Evolutionary conservation across 2,113 vertebrate species (phyloP).

Genomic region (Oxygymnocypris stewartii): DNA sequence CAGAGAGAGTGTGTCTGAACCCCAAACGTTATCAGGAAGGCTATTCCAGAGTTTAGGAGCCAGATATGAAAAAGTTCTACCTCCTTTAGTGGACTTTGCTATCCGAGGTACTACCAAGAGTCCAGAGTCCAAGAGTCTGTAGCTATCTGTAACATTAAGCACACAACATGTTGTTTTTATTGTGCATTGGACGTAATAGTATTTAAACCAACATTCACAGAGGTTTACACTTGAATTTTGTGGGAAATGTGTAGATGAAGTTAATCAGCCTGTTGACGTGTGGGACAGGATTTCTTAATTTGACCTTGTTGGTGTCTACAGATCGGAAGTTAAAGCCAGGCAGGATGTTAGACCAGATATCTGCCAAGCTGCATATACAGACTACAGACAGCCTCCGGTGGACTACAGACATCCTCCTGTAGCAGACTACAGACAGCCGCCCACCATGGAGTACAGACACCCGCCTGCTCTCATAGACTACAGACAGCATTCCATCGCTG

Average conservation of each 20-base stretch:
- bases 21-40: no score
- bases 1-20: no score
- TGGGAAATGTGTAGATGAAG: neutral
- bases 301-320: slow-evolving; percentile 73
- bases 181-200: neutral
- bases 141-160: neutral
- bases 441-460: slow-evolving; percentile 91
- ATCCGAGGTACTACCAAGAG: no score
- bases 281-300: slow-evolving; percentile 32
- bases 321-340: slow-evolving; percentile 98
- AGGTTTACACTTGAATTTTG: neutral
- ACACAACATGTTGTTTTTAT: neutral
- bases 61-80: no score
- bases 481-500: slow-evolving; percentile 89
- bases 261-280: neutral
- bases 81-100: no score
- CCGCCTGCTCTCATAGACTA: slow-evolving; percentile 92
- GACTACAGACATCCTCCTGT: slow-evolving; percentile 95
- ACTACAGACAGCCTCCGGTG: slow-evolving; percentile 92
- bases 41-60: no score
- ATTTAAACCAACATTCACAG: neutral
- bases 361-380: slow-evolving; percentile 92
- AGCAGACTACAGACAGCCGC: slow-evolving; percentile 91
- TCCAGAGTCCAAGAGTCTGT: no score
- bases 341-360: slow-evolving; percentile 98